Evolutionary conservation across 37 sponge, comb jelly and placozoan genomes (phyloP).

Genomic region (Bolinopsis microptera): DNA sequence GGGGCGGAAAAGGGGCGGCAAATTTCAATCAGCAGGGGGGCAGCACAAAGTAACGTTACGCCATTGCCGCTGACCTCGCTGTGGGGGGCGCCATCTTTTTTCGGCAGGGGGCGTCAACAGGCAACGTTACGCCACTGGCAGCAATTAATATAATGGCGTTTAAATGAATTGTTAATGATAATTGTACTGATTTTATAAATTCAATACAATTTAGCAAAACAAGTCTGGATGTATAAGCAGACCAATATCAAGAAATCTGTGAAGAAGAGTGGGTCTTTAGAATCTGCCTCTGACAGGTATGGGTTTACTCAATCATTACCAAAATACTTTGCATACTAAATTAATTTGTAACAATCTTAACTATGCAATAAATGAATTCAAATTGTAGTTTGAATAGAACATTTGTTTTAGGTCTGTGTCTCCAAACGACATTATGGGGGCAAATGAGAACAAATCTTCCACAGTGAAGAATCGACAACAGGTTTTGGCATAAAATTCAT

Average conservation of each 20-base stretch:
- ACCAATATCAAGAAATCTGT: background rate
- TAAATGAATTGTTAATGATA: too few species aligned
- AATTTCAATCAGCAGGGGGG: too few species aligned
- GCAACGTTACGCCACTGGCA: too few species aligned
- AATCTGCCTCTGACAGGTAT: constrained; percentile 52
- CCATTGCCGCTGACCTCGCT: too few species aligned
- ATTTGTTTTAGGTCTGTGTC: constrained; percentile 10
- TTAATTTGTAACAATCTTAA: background rate
- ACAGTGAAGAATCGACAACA: background rate
- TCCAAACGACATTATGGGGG: background rate
- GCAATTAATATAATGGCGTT: too few species aligned
- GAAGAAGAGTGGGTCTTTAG: constrained; percentile 53
- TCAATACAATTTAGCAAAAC: too few species aligned
- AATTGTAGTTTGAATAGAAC: background rate
- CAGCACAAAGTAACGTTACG: too few species aligned
- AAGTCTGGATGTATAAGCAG: background rate
- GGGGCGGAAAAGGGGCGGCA: too few species aligned
- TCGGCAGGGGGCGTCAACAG: too few species aligned
- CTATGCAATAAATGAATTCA: background rate
- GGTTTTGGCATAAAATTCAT: too few species aligned
- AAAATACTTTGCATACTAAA: background rate
- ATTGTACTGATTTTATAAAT: too few species aligned
- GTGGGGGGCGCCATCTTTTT: too few species aligned
- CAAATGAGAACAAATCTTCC: background rate
- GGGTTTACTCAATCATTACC: background rate